Evolutionary conservation across 2,113 vertebrate genomes (phyloP).

Genomic region (Cichladusa arquata): DNA sequence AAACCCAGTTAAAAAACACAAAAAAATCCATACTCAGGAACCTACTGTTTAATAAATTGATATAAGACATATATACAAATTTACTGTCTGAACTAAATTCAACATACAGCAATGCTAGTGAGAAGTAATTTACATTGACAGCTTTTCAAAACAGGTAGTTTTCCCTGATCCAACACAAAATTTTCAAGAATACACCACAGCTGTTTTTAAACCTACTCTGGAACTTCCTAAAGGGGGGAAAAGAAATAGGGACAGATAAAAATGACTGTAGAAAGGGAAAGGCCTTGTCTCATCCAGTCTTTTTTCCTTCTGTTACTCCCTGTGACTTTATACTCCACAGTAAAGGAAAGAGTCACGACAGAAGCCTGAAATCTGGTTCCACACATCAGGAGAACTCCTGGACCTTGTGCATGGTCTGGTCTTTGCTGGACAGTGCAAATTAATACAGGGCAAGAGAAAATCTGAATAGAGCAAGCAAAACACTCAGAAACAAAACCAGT

Average conservation of each 20-base stretch:
- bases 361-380: background rate
- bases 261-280: background rate
- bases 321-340: background rate
- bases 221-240: background rate
- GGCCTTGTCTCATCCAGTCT: background rate
- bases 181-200: background rate
- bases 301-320: background rate
- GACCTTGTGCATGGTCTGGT: background rate
- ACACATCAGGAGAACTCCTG: background rate
- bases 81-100: background rate
- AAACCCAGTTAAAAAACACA: background rate
- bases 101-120: background rate
- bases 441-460: background rate
- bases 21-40: background rate
- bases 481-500: background rate
- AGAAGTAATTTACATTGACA: conserved; percentile 44
- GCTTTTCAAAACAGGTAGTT: conserved; percentile 30
- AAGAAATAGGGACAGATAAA: background rate
- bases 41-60: background rate
- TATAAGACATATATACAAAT: background rate
- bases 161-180: background rate
- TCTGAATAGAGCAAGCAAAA: background rate
- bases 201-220: background rate
- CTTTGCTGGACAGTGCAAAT: background rate
- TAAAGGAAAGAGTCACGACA: background rate